Evolutionary conservation across 2,113 vertebrate genomes (phyloP).

Genomic region (Centrocercus urophasianus): DNA sequence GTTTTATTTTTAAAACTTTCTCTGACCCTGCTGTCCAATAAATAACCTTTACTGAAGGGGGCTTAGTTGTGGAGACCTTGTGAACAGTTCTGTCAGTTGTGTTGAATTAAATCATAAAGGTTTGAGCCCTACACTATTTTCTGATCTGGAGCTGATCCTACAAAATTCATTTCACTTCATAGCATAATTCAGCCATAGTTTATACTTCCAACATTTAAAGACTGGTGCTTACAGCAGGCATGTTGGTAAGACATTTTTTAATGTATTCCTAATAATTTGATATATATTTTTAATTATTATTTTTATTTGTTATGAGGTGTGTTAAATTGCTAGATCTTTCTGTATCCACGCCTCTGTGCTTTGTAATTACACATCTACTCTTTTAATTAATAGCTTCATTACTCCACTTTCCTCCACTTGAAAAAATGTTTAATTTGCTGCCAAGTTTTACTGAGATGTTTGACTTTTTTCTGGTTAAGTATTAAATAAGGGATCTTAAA

Average conservation of each 20-base stretch:
- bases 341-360: not conserved
- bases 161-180: not conserved
- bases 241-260: not conserved
- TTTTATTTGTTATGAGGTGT: not conserved
- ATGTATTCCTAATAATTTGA: not conserved
- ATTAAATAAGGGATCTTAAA: not conserved
- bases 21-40: not conserved
- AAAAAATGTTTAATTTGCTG: not conserved
- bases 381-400: not conserved
- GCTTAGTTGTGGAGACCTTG: not conserved
- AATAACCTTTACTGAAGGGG: constrained; percentile 1
- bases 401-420: not conserved
- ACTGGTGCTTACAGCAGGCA: not conserved
- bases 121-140: not conserved
- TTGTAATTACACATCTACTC: not conserved
- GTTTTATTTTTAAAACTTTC: not conserved
- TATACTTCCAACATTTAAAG: not conserved
- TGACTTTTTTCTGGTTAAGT: not conserved
- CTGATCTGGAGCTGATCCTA: not conserved
- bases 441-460: not conserved
- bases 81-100: not conserved
- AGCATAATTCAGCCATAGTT: not conserved
- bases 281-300: not conserved
- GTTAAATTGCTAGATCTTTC: not conserved
- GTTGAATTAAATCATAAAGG: not conserved